Base-by-base conservation (phyloP, 2,888 invertebrate species). In the Camponotus fellah region DNA sequence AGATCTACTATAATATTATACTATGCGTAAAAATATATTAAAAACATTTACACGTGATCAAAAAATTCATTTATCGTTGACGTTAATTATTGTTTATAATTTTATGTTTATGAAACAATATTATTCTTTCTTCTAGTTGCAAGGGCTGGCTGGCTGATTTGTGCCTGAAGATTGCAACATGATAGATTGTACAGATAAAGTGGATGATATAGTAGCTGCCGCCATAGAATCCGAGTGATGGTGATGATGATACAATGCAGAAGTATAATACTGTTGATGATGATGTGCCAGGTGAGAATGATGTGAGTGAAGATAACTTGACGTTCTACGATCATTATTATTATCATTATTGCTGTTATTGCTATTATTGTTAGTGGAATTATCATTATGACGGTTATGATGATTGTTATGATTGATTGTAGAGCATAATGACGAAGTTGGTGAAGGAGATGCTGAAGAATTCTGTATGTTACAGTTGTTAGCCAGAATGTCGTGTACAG, bases 181-280 rank as follows among this genome's bases (percentile, higher is more conserved):
- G 64, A 91, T 89, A 26, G 90, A 87, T 77, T 91, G 92, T 37
- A 90, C 91, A 66, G 90, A 80, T 77, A 92, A 88, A 3, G 92
- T 88, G 66, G 91, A 85, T 49, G 92, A 88, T 37, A 84, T 86
- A 71, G 89, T 88, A 17, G 89, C 89, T 69, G 85, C 83, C n/a
- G 88, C 72, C 34, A 90, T 86, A 40, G 86, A 77, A 21, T 79
- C 77, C 76, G 91, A 89, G 40, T 89, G 83, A 87, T 93, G 92
- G 83, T 94, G 94, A 84, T 94, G 94, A 83, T 94, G 95, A 85
- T 94, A 94, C 10, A 94, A 90, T 3, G 94, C 92, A 71, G 94
- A 93, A 64, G 94, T 93, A 85, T 95, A 94, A 93, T 95, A 94
- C 94, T 95, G 94, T 90, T 95, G 95, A 89, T 94, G 92, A 49